These are phyloP conservation scores for Drosophila koepferae DNA, from an alignment of 2,888 invertebrate genomes.

Conservation along the genomic window DNA sequence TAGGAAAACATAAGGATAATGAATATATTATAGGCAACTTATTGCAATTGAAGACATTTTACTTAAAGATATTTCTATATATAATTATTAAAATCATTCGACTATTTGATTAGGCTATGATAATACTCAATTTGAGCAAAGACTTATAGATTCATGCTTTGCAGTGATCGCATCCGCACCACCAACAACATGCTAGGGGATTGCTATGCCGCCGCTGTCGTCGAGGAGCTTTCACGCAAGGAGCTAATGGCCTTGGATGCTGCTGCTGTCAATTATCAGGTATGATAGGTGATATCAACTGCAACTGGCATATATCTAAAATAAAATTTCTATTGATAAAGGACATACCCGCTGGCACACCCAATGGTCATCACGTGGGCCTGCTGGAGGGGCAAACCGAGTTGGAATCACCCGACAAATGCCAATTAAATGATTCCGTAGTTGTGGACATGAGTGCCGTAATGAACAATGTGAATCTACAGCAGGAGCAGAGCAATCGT, in stretches of 20 bases:
- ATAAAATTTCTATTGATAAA: slow-evolving; percentile 61
- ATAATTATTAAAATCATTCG: no score
- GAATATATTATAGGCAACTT: no score
- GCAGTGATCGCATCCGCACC: slow-evolving; percentile 93
- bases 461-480: slow-evolving; percentile 80
- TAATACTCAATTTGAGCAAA: neutral
- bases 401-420: slow-evolving; percentile 85
- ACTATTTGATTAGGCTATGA: no score
- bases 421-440: slow-evolving; percentile 87
- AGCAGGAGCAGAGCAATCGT: slow-evolving; percentile 74
- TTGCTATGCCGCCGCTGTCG: slow-evolving; percentile 94
- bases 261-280: slow-evolving; percentile 87
- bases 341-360: slow-evolving; percentile 85
- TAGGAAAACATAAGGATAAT: no score
- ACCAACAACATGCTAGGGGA: slow-evolving; percentile 96
- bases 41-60: no score
- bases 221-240: slow-evolving; percentile 92
- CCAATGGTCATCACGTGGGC: slow-evolving; percentile 86
- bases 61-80: no score
- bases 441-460: slow-evolving; percentile 87
- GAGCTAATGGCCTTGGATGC: slow-evolving; percentile 92
- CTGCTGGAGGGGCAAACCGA: slow-evolving; percentile 86
- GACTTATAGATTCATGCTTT: neutral
- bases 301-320: neutral
- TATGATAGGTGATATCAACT: slow-evolving; percentile 48